A percentile compares a stretch with the other conserved stretches of the same genome.
Conservation (phyloP, 2,888 invertebrate species). For the Leptogaster cylindrica region DNA sequence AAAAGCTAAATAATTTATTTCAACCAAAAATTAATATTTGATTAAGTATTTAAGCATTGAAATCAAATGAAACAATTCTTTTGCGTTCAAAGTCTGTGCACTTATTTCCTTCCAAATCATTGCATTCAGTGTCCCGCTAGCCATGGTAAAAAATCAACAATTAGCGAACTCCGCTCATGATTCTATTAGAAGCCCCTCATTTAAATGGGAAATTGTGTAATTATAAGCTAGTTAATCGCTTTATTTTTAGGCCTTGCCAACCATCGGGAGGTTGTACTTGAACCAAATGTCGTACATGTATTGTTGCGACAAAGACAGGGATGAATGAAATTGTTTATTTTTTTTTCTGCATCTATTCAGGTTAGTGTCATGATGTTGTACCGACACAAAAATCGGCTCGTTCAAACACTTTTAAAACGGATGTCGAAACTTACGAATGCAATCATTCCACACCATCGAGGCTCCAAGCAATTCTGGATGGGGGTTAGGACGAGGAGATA, state of each 20-base stretch:
- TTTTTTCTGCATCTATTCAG: neutral
- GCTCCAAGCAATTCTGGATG: no score
- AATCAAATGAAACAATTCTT: no score
- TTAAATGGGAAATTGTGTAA: slow-evolving; percentile 12
- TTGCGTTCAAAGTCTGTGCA: no score
- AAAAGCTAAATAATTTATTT: no score
- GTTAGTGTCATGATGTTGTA: neutral
- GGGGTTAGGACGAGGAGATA: neutral
- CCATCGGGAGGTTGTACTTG: neutral
- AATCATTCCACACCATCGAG: neutral
- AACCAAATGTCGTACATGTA: neutral
- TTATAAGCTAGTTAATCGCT: neutral
- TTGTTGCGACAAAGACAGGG: neutral
- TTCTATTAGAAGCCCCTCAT: slow-evolving; percentile 4
- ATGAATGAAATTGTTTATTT: neutral
- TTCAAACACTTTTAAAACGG: neutral
- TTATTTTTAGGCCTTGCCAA: slow-evolving; percentile 1
- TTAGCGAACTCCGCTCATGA: neutral
- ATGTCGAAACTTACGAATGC: neutral
- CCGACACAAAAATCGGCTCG: neutral
- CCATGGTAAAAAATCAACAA: slow-evolving; percentile 1
- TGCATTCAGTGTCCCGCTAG: neutral
- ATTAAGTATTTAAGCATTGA: no score
- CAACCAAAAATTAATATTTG: no score
- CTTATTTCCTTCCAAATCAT: slow-evolving; percentile 3